phyloP scores from a whole-genome alignment of 2,888 invertebrate species.

The Metopia argyrocephala region DNA sequence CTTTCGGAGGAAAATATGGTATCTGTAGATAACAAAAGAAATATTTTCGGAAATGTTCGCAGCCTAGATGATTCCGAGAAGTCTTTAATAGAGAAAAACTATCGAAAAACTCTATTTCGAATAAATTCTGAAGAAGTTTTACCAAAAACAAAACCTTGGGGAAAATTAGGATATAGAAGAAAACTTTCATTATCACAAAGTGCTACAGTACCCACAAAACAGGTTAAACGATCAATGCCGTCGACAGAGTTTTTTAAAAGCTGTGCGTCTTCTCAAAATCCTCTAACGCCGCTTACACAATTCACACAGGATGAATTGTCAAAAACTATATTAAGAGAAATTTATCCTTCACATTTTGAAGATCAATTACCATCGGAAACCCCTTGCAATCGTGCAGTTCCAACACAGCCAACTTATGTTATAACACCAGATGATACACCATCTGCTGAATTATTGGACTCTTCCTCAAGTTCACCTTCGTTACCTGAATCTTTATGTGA shows the following conservation, averaged over 20 bases:
- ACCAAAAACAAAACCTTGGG: neutral
- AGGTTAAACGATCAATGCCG: neutral
- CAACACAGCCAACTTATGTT: neutral
- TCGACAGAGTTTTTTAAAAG: neutral
- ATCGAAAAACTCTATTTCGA: neutral
- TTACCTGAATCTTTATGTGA: conserved; percentile 71
- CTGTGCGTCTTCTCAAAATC: neutral
- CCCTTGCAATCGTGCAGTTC: conserved; percentile 8
- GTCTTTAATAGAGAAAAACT: too few species aligned
- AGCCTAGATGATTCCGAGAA: neutral
- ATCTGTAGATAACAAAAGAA: neutral
- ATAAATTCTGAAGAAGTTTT: neutral
- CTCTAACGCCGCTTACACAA: conserved; percentile 27
- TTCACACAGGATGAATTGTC: conserved; percentile 7
- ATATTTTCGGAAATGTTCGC: neutral
- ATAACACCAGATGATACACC: conserved; percentile 63
- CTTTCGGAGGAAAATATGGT: too few species aligned
- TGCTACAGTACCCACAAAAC: neutral
- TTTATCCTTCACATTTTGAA: conserved; percentile 71
- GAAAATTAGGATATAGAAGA: neutral
- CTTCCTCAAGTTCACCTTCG: conserved; percentile 68
- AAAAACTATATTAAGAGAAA: conserved; percentile 65
- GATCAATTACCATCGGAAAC: conserved; percentile 67
- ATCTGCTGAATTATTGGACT: conserved; percentile 44
- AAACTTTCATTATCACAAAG: neutral